A percentile compares a stretch with the other conserved stretches of the same genome.
These are phyloP conservation scores for Ethmia dodecea DNA, from an alignment of 2,888 invertebrate genomes.

Conservation along the genomic window DNA sequence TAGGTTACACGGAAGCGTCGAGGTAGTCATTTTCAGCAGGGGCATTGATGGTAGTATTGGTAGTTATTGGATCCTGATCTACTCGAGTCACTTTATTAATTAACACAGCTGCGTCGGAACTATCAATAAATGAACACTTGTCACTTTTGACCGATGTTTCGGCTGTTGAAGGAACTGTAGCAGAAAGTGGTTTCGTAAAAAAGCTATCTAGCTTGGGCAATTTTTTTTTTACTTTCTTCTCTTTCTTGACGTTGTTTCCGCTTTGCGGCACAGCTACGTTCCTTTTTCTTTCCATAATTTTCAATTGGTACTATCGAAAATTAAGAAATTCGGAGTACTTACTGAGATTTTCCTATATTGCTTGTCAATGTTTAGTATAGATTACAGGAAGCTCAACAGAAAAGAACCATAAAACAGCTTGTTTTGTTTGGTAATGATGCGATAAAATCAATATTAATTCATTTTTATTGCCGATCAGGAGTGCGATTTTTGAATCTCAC, in stretches of 20 bases:
- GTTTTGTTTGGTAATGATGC: background rate
- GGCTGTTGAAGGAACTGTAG: background rate
- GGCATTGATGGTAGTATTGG: too few species aligned
- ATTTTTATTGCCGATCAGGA: background rate
- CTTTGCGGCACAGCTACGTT: constrained; percentile 3
- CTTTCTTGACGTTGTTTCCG: constrained; percentile 4
- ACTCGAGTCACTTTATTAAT: background rate
- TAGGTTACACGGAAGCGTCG: background rate
- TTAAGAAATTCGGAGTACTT: too few species aligned
- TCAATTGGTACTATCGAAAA: too few species aligned
- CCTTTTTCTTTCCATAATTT: constrained; percentile 7
- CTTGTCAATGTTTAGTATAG: too few species aligned
- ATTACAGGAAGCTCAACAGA: too few species aligned
- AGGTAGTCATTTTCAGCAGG: background rate
- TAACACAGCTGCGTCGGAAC: background rate
- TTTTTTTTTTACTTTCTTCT: constrained; percentile 4
- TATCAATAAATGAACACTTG: background rate
- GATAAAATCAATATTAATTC: background rate
- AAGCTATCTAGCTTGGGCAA: constrained; percentile 13
- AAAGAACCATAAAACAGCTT: background rate
- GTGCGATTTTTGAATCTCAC: too few species aligned
- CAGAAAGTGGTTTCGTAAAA: constrained; percentile 6
- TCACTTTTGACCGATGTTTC: background rate
- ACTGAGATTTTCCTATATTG: too few species aligned
- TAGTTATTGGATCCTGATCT: too few species aligned